Evolutionary conservation across 2,113 vertebrate species (phyloP).

Genomic region (Tauraco erythrolophus): DNA sequence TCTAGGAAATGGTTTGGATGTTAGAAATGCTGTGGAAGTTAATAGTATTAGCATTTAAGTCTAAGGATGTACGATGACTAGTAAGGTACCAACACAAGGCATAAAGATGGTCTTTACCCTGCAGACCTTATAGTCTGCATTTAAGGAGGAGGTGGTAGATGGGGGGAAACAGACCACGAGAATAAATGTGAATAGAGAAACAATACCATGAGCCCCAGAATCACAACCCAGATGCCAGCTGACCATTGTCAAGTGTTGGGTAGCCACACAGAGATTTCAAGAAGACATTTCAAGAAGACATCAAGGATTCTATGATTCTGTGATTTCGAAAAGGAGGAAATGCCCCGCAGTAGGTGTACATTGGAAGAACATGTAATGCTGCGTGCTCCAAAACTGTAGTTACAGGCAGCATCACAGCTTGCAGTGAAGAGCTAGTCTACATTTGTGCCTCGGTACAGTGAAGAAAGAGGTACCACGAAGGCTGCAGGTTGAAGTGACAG

Average conservation of each 20-base stretch:
- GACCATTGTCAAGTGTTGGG: neutral
- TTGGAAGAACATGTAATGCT: fast-evolving
- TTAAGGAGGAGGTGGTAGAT: neutral
- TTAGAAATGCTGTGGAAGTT: neutral
- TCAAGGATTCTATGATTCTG: no score
- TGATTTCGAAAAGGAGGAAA: neutral
- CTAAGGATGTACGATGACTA: neutral
- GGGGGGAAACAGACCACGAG: fast-evolving
- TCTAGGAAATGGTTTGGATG: neutral
- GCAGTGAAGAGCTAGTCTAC: neutral
- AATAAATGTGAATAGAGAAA: neutral
- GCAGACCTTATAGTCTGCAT: neutral
- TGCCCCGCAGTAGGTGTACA: fast-evolving
- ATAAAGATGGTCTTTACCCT: neutral
- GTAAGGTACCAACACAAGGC: neutral
- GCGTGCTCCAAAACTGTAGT: neutral
- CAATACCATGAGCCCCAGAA: neutral
- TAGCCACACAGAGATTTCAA: neutral
- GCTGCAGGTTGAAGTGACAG: neutral
- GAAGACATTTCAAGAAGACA: neutral
- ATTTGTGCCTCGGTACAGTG: neutral
- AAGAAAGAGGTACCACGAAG: neutral
- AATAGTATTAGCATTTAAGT: neutral
- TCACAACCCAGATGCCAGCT: neutral
- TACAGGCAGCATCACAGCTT: neutral